Conservation (phyloP, 1,140 invertebrate species). For the Drosophila ficusphila region DNA sequence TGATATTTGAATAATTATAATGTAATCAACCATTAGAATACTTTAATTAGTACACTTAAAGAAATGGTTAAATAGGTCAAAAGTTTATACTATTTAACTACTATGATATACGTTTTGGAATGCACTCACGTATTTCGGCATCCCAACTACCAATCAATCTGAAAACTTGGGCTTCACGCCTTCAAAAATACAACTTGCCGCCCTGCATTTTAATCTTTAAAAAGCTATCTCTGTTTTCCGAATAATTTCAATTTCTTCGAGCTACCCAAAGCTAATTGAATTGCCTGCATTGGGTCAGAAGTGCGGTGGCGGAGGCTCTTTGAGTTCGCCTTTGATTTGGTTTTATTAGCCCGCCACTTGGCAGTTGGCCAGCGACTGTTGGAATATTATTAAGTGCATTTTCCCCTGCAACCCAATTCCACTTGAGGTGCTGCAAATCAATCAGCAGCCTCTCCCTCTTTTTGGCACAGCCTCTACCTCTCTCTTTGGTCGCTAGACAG, state of each 20-base stretch:
- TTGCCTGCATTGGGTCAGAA: slow-evolving; percentile 34
- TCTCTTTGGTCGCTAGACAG: background rate
- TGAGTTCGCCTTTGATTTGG: slow-evolving; percentile 46
- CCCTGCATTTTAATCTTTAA: background rate
- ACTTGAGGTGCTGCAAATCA: slow-evolving; percentile 67
- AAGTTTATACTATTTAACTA: background rate
- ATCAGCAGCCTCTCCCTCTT: slow-evolving; percentile 42
- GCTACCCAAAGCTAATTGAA: slow-evolving; percentile 60
- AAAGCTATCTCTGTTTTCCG: background rate
- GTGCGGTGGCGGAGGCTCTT: slow-evolving; percentile 22
- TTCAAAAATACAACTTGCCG: background rate
- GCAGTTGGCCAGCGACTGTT: slow-evolving; percentile 52
- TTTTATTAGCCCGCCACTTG: slow-evolving; percentile 56
- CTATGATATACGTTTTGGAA: too few species aligned
- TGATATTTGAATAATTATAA: too few species aligned
- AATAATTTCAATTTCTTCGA: slow-evolving; percentile 7
- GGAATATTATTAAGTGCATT: slow-evolving; percentile 50
- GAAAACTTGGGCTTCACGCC: background rate
- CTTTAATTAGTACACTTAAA: too few species aligned
- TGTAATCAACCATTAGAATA: too few species aligned
- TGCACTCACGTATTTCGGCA: background rate
- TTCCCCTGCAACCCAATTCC: slow-evolving; percentile 15
- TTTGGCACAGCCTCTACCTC: background rate
- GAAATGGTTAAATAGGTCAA: background rate
- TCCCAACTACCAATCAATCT: background rate